Evolutionary conservation across 1,140 invertebrate species (phyloP).

Genomic region (Teleopsis dalmanni): DNA sequence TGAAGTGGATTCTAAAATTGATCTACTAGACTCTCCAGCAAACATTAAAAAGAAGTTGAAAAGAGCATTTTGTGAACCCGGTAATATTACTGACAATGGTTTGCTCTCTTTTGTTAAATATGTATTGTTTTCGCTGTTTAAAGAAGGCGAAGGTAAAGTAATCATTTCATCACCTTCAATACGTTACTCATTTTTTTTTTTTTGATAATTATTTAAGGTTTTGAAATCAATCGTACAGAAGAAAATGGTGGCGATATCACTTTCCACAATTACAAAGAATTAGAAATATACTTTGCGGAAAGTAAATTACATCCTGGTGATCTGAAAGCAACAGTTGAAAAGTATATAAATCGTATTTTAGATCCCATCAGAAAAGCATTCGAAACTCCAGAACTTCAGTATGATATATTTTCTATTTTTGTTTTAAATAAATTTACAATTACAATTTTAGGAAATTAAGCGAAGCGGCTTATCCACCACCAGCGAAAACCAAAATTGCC

Average conservation of each 20-base stretch:
- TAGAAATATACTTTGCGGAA: slow-evolving; percentile 71
- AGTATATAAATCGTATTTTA: slow-evolving; percentile 79
- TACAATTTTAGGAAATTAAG: slow-evolving; percentile 43
- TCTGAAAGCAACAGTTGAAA: slow-evolving; percentile 77
- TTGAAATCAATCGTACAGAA: slow-evolving; percentile 50
- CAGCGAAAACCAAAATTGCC: slow-evolving; percentile 51
- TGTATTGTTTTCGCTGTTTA: slow-evolving; percentile 84
- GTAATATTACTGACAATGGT: slow-evolving; percentile 92
- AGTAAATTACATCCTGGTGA: slow-evolving; percentile 88
- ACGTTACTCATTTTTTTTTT: slow-evolving; percentile 16
- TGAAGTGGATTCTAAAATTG: slow-evolving; percentile 97
- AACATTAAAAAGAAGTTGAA: slow-evolving; percentile 92
- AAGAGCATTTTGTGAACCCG: slow-evolving; percentile 96
- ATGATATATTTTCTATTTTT: slow-evolving; percentile 16
- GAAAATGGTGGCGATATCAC: slow-evolving; percentile 68
- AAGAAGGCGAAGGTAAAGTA: slow-evolving; percentile 50
- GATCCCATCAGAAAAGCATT: slow-evolving; percentile 88
- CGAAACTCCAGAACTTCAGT: slow-evolving; percentile 67
- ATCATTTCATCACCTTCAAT: background rate
- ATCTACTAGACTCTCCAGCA: slow-evolving; percentile 82
- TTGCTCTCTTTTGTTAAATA: slow-evolving; percentile 92
- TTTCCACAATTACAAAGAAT: slow-evolving; percentile 65
- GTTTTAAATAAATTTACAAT: background rate
- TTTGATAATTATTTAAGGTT: no score
- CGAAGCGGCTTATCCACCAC: slow-evolving; percentile 74